Evolutionary conservation across 2,888 invertebrate genomes (phyloP).

Genomic region (Metallyticus violacea): DNA sequence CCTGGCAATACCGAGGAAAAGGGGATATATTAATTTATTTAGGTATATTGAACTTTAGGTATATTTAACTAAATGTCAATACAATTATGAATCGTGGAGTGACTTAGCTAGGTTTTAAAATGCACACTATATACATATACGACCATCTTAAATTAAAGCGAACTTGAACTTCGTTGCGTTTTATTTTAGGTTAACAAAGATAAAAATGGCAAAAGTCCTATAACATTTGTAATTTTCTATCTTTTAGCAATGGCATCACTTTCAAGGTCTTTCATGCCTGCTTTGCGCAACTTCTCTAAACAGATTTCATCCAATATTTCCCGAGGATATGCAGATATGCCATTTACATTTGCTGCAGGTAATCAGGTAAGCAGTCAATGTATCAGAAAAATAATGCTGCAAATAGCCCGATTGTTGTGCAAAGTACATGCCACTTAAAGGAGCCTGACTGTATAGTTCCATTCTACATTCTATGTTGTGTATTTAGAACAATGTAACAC

Average conservation of each 20-base stretch:
- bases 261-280: constrained; percentile 43
- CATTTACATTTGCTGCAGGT: constrained; percentile 86
- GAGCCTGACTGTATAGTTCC: too few species aligned
- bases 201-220: too few species aligned
- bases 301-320: constrained; percentile 40
- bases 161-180: background rate
- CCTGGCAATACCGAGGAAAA: background rate
- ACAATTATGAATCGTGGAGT: background rate
- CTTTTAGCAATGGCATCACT: background rate
- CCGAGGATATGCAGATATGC: constrained; percentile 76
- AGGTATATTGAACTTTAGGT: background rate
- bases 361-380: constrained; percentile 58
- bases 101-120: background rate
- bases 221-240: background rate
- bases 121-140: too few species aligned
- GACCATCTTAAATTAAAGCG: too few species aligned
- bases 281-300: background rate
- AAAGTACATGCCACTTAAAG: too few species aligned
- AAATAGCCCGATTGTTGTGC: too few species aligned
- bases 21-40: background rate
- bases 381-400: too few species aligned
- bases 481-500: too few species aligned
- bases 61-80: background rate
- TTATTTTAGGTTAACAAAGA: background rate
- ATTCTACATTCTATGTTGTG: too few species aligned